A percentile compares a stretch with the other conserved stretches of the same genome.
These are phyloP conservation scores for Agrenia bidenticulata DNA, from an alignment of 2,888 invertebrate species.

Conservation along the genomic window DNA sequence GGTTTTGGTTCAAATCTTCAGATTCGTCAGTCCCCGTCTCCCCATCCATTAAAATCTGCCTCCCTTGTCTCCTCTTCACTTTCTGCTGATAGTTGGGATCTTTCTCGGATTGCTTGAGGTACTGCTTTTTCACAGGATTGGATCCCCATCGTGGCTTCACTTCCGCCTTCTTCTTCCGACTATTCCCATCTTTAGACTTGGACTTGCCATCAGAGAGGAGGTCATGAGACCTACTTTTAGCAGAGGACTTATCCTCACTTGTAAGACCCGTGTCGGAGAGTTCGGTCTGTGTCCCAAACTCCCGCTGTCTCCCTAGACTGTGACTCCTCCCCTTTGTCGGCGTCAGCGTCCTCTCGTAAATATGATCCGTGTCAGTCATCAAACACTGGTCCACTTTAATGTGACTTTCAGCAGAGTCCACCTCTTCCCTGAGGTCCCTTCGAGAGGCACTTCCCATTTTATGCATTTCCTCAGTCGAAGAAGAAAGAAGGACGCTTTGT, in stretches of 20 bases:
- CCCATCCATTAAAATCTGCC: slow-evolving; percentile 16
- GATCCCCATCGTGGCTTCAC: slow-evolving; percentile 58
- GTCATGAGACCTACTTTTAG: slow-evolving; percentile 57
- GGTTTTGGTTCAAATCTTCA: neutral
- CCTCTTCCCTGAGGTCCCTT: neutral
- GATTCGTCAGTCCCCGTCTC: slow-evolving; percentile 35
- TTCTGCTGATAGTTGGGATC: slow-evolving; percentile 71
- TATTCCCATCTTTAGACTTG: slow-evolving; percentile 8
- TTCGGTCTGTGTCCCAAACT: slow-evolving; percentile 51
- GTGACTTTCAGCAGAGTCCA: neutral
- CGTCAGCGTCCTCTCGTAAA: slow-evolving; percentile 30
- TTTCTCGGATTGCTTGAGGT: slow-evolving; percentile 85
- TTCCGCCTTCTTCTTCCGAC: slow-evolving; percentile 35
- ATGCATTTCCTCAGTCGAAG: neutral
- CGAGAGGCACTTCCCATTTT: neutral
- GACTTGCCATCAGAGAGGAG: slow-evolving; percentile 35
- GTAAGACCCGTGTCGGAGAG: slow-evolving; percentile 27
- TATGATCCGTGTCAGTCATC: slow-evolving; percentile 40
- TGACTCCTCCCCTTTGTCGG: slow-evolving; percentile 37
- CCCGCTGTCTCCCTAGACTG: slow-evolving; percentile 36
- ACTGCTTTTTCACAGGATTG: slow-evolving; percentile 70
- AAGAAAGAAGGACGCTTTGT: slow-evolving; percentile 3
- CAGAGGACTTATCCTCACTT: slow-evolving; percentile 26
- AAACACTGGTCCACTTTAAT: slow-evolving; percentile 30
- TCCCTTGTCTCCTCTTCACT: slow-evolving; percentile 45